A percentile compares a stretch with the other conserved stretches of the same genome.
Conservation (phyloP, 2,113 vertebrate genomes). For the Mormyrus lacerda region DNA sequence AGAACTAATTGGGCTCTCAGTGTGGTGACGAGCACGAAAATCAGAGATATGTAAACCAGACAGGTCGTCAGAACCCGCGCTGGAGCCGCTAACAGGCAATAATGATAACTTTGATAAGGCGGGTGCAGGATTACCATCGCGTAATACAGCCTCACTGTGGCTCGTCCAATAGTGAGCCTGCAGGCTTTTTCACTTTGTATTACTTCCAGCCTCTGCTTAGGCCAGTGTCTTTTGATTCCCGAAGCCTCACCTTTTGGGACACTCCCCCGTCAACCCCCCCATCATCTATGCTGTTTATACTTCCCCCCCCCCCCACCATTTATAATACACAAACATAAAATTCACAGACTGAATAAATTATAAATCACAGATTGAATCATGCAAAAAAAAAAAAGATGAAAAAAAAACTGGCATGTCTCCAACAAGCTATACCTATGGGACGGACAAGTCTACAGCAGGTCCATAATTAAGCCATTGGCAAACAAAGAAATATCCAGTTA, state of each 20-base stretch:
- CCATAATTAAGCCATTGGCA: constrained; percentile 54
- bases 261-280: background rate
- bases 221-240: background rate
- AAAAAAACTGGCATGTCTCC: constrained; percentile 49
- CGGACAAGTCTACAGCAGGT: constrained; percentile 42
- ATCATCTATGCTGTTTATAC: constrained; percentile 10
- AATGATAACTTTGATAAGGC: background rate
- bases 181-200: constrained; percentile 13
- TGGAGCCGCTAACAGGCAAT: background rate
- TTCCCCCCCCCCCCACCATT: background rate
- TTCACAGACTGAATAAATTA: constrained; percentile 44
- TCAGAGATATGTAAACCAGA: background rate
- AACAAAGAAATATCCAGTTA: constrained; percentile 52
- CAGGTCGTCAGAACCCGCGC: background rate
- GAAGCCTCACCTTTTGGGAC: constrained; percentile 10
- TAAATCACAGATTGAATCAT: constrained; percentile 21
- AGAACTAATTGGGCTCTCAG: background rate
- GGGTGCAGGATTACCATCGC: background rate
- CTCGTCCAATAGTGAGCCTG: constrained; percentile 3
- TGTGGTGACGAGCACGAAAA: background rate
- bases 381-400: background rate
- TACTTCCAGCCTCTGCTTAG: constrained; percentile 7
- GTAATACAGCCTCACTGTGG: background rate
- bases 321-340: constrained; percentile 28
- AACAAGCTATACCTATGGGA: constrained; percentile 48